Evolutionary conservation across 2,113 vertebrate genomes (phyloP).

Genomic region (Gorsachius goisagi): DNA sequence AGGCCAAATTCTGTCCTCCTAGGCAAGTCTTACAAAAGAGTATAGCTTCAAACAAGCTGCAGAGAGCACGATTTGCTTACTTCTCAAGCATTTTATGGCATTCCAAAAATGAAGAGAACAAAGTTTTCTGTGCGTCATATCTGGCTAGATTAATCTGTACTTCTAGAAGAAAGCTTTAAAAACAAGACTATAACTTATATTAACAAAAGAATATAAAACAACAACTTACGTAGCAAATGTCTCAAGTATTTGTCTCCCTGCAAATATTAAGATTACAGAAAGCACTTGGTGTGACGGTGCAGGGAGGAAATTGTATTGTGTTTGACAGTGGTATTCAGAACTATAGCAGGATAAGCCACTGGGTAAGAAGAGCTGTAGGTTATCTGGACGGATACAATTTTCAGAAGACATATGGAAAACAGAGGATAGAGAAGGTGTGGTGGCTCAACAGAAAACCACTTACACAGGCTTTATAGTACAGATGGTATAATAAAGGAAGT

Average conservation of each 20-base stretch:
- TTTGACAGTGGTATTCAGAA: neutral
- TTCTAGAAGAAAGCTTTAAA: neutral
- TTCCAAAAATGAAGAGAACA: constrained; percentile 9
- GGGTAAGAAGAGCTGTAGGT: neutral
- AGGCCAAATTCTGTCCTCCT: neutral
- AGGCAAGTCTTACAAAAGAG: neutral
- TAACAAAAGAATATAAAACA: neutral
- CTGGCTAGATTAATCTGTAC: neutral
- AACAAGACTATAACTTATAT: neutral
- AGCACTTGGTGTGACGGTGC: neutral
- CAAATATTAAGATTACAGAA: neutral
- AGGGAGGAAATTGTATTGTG: neutral
- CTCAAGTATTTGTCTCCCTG: neutral
- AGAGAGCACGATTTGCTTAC: neutral
- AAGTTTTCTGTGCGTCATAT: neutral
- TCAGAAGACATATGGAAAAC: neutral
- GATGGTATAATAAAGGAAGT: neutral
- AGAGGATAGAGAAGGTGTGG: neutral
- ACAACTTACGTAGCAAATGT: neutral
- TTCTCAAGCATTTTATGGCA: neutral
- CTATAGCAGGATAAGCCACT: neutral
- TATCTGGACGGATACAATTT: neutral
- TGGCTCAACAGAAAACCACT: neutral
- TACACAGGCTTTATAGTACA: neutral
- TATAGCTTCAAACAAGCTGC: neutral